A percentile compares a stretch with the other conserved stretches of the same genome.
Evolutionary conservation across 2,113 vertebrate species (phyloP).

Genomic region (Neodontobutis hainanensis): DNA sequence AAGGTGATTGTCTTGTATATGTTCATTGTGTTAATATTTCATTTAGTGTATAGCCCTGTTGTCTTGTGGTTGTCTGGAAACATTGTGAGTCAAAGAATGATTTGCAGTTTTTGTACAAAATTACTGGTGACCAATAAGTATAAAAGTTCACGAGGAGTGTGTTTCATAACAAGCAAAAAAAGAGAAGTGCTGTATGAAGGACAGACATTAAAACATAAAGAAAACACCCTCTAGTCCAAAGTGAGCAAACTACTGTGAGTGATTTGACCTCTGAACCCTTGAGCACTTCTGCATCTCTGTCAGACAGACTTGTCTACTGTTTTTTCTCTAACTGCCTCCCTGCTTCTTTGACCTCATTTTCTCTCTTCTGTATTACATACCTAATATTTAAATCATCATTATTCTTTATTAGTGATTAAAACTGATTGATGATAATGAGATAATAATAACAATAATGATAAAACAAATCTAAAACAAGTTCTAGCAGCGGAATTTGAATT

Average conservation of each 20-base stretch:
- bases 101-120: too few species aligned
- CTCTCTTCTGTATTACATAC: too few species aligned
- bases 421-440: too few species aligned
- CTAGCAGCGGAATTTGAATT: not conserved
- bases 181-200: slow-evolving; percentile 2
- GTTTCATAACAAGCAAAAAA: slow-evolving; percentile 7
- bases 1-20: too few species aligned
- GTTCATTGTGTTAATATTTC: too few species aligned
- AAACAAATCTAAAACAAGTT: not conserved
- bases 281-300: slow-evolving; percentile 49
- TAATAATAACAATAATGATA: too few species aligned
- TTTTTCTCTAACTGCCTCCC: slow-evolving; percentile 29
- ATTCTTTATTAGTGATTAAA: too few species aligned
- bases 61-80: too few species aligned
- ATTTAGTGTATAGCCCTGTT: too few species aligned
- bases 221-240: slow-evolving; percentile 27
- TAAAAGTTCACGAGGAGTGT: not conserved
- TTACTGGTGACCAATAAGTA: too few species aligned
- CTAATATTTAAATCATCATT: too few species aligned
- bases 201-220: slow-evolving; percentile 13
- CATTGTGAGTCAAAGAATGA: too few species aligned
- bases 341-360: slow-evolving; percentile 12
- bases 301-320: slow-evolving; percentile 33
- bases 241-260: slow-evolving; percentile 34
- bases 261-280: slow-evolving; percentile 57